Percentiles rank a stretch among this genome's conserved stretches.
These are phyloP conservation scores for Iguana delicatissima DNA, from an alignment of 2,797 vertebrate species.

Conservation along the genomic window DNA sequence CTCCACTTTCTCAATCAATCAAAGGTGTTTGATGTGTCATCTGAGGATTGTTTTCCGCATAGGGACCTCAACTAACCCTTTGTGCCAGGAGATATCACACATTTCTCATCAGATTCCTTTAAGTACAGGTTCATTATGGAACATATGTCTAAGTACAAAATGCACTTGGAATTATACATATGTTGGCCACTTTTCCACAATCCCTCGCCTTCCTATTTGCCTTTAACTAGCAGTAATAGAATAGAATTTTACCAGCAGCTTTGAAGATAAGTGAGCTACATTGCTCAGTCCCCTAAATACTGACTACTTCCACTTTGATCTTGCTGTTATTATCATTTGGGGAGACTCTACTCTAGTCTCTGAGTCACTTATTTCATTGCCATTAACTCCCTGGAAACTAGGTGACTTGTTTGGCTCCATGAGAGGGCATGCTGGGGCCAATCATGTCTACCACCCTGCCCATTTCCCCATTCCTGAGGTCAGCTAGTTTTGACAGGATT, in stretches of 20 bases:
- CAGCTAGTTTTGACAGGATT: too few species aligned
- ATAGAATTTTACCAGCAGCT: conserved; percentile 65
- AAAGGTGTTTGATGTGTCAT: neutral
- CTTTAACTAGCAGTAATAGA: too few species aligned
- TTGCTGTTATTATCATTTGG: conserved; percentile 56
- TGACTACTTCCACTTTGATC: conserved; percentile 49
- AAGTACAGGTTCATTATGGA: conserved; percentile 55
- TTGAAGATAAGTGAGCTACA: conserved; percentile 51
- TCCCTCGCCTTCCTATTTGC: conserved; percentile 21
- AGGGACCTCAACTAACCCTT: neutral
- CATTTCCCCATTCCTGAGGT: too few species aligned
- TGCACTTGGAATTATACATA: conserved; percentile 18
- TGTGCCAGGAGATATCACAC: conserved; percentile 42
- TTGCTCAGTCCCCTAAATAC: conserved; percentile 49
- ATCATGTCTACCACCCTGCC: too few species aligned
- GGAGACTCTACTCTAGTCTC: too few species aligned
- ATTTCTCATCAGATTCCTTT: conserved; percentile 58
- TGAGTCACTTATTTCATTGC: too few species aligned
- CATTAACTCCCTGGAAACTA: too few species aligned
- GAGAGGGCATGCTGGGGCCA: too few species aligned
- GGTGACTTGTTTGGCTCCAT: too few species aligned
- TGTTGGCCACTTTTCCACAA: conserved; percentile 33
- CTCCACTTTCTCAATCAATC: conserved; percentile 28
- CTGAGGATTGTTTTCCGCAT: conserved; percentile 42
- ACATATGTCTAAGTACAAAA: conserved; percentile 55